Percentiles rank a stretch among this genome's conserved stretches.
Conservation (phyloP, 2,113 vertebrate genomes). For the Picathartes gymnocephalus region DNA sequence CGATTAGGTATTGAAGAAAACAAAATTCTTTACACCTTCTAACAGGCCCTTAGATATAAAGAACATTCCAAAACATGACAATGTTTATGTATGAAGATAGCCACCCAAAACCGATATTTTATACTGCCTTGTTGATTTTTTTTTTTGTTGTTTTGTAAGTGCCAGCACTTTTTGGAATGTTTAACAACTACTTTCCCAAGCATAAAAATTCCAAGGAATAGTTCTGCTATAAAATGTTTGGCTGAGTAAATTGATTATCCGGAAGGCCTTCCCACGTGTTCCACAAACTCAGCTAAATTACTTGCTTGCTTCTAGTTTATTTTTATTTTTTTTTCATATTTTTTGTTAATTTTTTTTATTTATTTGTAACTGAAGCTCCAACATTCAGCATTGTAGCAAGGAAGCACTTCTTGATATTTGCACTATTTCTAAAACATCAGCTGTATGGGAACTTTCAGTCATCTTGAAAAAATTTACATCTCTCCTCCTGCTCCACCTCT, state of each 20-base stretch:
- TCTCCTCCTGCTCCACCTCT: slow-evolving; percentile 31
- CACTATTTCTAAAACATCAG: slow-evolving; percentile 61
- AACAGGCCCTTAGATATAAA: slow-evolving; percentile 71
- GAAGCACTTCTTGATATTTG: slow-evolving; percentile 75
- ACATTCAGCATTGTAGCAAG: slow-evolving; percentile 58
- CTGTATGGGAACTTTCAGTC: slow-evolving; percentile 66
- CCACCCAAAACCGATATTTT: slow-evolving; percentile 53
- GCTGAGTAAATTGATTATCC: slow-evolving; percentile 54
- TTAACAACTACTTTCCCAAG: slow-evolving; percentile 68
- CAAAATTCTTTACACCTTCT: slow-evolving; percentile 75
- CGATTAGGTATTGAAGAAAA: slow-evolving; percentile 68
- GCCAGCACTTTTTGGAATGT: slow-evolving; percentile 82
- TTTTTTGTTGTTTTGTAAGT: slow-evolving; percentile 61
- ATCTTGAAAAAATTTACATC: slow-evolving; percentile 29
- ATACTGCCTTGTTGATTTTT: slow-evolving; percentile 50
- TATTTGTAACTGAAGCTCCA: slow-evolving; percentile 63
- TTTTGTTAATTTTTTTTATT: neutral
- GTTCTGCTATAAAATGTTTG: slow-evolving; percentile 67
- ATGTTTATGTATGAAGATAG: slow-evolving; percentile 58
- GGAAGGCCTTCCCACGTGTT: slow-evolving; percentile 53
- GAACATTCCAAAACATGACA: slow-evolving; percentile 73
- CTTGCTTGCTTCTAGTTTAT: slow-evolving; percentile 38
- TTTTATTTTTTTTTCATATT: neutral
- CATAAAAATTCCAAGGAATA: slow-evolving; percentile 67
- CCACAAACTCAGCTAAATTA: slow-evolving; percentile 54